A percentile compares a stretch with the other conserved stretches of the same genome.
Conservation (phyloP, 2,113 vertebrate genomes). For the Chinchilla lanigera region DNA sequence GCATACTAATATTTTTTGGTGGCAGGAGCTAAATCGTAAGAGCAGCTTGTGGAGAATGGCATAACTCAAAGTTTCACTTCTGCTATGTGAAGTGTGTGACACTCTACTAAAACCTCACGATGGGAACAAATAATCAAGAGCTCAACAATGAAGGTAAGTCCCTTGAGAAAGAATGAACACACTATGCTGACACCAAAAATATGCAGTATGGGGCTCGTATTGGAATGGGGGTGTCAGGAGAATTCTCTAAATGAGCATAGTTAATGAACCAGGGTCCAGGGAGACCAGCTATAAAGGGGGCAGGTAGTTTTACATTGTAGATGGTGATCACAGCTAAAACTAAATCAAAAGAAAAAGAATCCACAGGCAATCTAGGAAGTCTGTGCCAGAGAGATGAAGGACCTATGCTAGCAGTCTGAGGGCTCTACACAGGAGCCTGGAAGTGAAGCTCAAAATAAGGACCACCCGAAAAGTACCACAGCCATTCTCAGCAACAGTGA, state of each 20-base stretch:
- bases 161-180: neutral
- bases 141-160: neutral
- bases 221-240: neutral
- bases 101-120: neutral
- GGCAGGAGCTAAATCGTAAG: neutral
- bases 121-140: neutral
- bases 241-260: neutral
- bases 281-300: neutral
- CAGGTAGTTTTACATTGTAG: neutral
- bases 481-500: too few species aligned
- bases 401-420: too few species aligned
- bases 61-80: neutral
- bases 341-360: slow-evolving; percentile 28
- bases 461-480: too few species aligned
- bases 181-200: neutral
- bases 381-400: too few species aligned
- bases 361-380: neutral
- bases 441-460: too few species aligned
- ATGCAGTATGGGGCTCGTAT: neutral
- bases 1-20: neutral
- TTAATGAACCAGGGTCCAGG: neutral
- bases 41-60: neutral
- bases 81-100: neutral
- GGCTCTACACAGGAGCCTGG: too few species aligned
- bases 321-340: slow-evolving; percentile 16